These are phyloP conservation scores for Clusia tigrina DNA, from an alignment of 2,888 invertebrate genomes.

Conservation along the genomic window DNA sequence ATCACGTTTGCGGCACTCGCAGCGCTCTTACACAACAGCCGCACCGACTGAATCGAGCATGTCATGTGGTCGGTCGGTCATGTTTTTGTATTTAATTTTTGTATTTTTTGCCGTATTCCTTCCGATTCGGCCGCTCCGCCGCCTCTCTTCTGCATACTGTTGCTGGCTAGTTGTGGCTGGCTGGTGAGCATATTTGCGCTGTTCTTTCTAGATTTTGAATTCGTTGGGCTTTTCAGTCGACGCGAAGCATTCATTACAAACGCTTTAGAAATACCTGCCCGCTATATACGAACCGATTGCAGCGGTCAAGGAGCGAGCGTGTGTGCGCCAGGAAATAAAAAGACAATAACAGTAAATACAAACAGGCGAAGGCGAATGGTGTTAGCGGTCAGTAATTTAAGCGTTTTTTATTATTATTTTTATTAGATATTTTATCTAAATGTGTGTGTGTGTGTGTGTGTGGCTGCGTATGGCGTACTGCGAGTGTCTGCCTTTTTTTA, in stretches of 20 bases:
- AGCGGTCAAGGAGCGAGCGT: too few species aligned
- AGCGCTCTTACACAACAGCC: neutral
- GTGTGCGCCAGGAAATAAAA: too few species aligned
- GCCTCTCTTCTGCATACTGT: neutral
- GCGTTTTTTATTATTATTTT: too few species aligned
- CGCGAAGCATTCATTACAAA: constrained; percentile 56
- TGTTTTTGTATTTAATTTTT: neutral
- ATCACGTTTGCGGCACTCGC: neutral
- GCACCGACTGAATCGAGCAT: too few species aligned
- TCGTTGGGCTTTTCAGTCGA: constrained; percentile 44
- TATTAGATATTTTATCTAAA: too few species aligned
- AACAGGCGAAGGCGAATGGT: too few species aligned
- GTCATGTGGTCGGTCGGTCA: neutral
- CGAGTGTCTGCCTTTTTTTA: too few species aligned
- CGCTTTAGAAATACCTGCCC: too few species aligned
- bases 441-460: too few species aligned
- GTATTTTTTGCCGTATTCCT: neutral
- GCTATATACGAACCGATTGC: too few species aligned
- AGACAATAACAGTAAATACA: too few species aligned
- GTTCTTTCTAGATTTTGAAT: neutral
- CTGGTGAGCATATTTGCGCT: neutral
- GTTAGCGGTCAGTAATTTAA: neutral
- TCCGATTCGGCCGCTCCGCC: neutral
- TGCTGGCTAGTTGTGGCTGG: neutral
- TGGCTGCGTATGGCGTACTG: too few species aligned